phyloP scores from a whole-genome alignment of 1,140 invertebrate genomes.

The Drosophila teissieri region DNA sequence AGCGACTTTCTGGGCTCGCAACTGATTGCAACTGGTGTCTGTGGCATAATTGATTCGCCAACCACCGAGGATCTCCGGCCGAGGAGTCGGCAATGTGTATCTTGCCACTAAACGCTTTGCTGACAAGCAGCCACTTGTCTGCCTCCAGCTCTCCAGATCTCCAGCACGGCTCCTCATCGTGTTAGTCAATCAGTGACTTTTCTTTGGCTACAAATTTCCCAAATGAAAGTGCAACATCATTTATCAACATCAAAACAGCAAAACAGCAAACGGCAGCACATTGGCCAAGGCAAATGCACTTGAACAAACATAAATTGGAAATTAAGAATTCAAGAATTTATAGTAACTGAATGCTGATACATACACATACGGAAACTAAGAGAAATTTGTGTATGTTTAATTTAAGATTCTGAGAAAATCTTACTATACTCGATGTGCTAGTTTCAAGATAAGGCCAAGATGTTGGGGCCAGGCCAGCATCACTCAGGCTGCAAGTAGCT shows the following conservation, averaged over 20 bases:
- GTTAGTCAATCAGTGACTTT: conserved; percentile 81
- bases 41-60: conserved; percentile 78
- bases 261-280: conserved; percentile 75
- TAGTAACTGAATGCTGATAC: background rate
- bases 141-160: conserved; percentile 38
- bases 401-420: too few relatives aligned
- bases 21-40: conserved; percentile 72
- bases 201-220: conserved; percentile 78
- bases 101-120: conserved; percentile 79
- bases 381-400: too few relatives aligned
- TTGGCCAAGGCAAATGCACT: conserved; percentile 54
- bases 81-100: conserved; percentile 37
- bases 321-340: background rate
- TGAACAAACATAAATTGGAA: background rate
- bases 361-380: background rate
- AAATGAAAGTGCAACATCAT: conserved; percentile 83
- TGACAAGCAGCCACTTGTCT: conserved; percentile 74
- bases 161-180: conserved; percentile 34
- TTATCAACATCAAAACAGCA: conserved; percentile 79
- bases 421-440: too few relatives aligned
- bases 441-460: too few relatives aligned
- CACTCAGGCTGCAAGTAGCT: background rate
- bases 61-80: conserved; percentile 36
- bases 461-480: too few relatives aligned
- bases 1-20: conserved; percentile 26